Base-by-base conservation (phyloP, 2,888 invertebrate species). In the Girardia tigrina region DNA sequence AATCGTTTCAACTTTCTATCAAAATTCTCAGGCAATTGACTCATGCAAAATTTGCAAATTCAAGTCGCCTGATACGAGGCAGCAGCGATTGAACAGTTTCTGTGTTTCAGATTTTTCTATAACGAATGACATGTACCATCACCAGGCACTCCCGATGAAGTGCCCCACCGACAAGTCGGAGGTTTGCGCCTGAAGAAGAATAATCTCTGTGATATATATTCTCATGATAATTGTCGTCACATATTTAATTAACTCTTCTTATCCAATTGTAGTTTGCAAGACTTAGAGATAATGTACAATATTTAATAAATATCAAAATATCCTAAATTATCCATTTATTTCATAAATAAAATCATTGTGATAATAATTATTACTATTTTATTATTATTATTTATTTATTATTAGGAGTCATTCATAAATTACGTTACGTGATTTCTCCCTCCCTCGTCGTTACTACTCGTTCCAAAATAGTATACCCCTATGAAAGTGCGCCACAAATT, bases 41-140 rank as follows among this genome's bases (percentile, higher is more conserved):
- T 56, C 56, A 56, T 56, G 56, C 56, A 56, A 56, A 56, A 56
- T 56, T 56, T 56, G 56, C 56, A 56, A 56, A 56, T 56, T 56
- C 23, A 56, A 56, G 23, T 56, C 56, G 56, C 56, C 56, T 56
- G 56, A 56, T n/a, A 56, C 56, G 23, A 56, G 56, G 56, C 56
- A 56, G 56, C 56, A 56, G 56, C 56, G 56, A 56, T 56, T 56
- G n/a, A 56, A 56, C 56, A 56, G n/a, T 56, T 56, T 56, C n/a
- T 56, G 8, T 56, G 56, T 56, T 56, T 56, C 56, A 56, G 56
- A 56, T 56, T 56, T 56, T 56, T 56, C 56, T 56, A 56, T 56
- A 12, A 12, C 56, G n/a, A 56, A n/a, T 20, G 56, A 56, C 23
- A 56, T 56, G n/a, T 56, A 56, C n/a, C n/a, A n/a, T n/a, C 56